phyloP scores from a whole-genome alignment of 2,888 invertebrate species.

The Mythimna impura region DNA sequence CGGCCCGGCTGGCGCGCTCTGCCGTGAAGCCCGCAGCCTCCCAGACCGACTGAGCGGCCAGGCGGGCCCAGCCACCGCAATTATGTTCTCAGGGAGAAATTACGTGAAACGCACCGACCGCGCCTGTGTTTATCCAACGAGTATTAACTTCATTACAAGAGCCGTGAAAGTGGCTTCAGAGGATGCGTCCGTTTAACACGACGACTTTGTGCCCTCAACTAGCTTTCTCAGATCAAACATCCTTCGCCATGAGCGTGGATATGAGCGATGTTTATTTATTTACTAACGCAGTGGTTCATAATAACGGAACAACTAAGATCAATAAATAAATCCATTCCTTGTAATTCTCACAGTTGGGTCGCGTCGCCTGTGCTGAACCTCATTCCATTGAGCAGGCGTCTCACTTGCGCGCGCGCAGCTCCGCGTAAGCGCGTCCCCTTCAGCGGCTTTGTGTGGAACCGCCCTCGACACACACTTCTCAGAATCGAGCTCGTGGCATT shows the following conservation, averaged over 20 bases:
- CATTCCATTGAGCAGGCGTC: slow-evolving; percentile 85
- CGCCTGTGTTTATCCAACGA: slow-evolving; percentile 56
- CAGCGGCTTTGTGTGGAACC: slow-evolving; percentile 85
- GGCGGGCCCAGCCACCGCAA: slow-evolving; percentile 31
- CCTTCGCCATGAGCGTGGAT: slow-evolving; percentile 63
- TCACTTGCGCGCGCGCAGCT: slow-evolving; percentile 67
- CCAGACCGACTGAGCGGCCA: slow-evolving; percentile 14
- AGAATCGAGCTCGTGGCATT: slow-evolving; percentile 88
- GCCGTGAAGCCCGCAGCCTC: slow-evolving; percentile 21
- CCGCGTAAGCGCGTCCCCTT: slow-evolving; percentile 72
- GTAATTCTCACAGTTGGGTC: slow-evolving; percentile 88
- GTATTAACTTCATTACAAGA: slow-evolving; percentile 55
- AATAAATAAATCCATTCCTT: slow-evolving; percentile 89
- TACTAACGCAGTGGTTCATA: slow-evolving; percentile 77
- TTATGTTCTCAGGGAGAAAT: slow-evolving; percentile 46
- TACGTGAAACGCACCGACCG: slow-evolving; percentile 51
- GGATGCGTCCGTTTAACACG: slow-evolving; percentile 75
- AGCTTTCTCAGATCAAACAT: slow-evolving; percentile 73
- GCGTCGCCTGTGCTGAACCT: slow-evolving; percentile 82
- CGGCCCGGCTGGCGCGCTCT: slow-evolving; percentile 42
- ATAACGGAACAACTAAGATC: slow-evolving; percentile 87
- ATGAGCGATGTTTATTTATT: slow-evolving; percentile 80
- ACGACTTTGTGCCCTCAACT: slow-evolving; percentile 61
- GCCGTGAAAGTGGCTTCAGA: slow-evolving; percentile 61
- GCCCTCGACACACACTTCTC: slow-evolving; percentile 84